phyloP scores from a whole-genome alignment of 2,888 invertebrate genomes.

The Allophyes oxyacanthae region DNA sequence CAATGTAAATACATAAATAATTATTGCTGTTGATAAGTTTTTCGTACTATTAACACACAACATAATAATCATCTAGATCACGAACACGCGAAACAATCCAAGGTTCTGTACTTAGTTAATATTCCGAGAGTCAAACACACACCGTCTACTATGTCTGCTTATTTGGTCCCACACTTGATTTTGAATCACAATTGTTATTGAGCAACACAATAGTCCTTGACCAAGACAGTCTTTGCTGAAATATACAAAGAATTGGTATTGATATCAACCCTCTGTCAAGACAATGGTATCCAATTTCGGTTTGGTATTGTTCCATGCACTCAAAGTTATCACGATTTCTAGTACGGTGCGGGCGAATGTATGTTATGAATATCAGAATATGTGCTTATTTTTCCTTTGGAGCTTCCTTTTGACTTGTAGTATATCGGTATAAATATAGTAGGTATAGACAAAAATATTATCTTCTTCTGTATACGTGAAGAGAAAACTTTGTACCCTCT shows the following conservation, averaged over 20 bases:
- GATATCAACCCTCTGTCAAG: conserved; percentile 48
- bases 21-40: too few species aligned
- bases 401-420: too few species aligned
- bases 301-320: conserved; percentile 38
- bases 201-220: conserved; percentile 55
- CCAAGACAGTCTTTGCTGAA: conserved; percentile 49
- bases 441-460: too few species aligned
- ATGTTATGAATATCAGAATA: conserved; percentile 17
- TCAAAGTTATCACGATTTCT: conserved; percentile 25
- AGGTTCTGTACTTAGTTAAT: conserved; percentile 50
- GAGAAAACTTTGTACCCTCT: too few species aligned
- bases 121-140: conserved; percentile 44
- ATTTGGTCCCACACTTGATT: conserved; percentile 55
- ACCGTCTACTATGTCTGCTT: conserved; percentile 48
- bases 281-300: conserved; percentile 53
- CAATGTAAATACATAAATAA: too few species aligned
- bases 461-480: too few species aligned
- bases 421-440: too few species aligned
- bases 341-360: conserved; percentile 6
- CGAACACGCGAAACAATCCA: conserved; percentile 47
- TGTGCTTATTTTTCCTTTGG: background rate
- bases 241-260: conserved; percentile 54
- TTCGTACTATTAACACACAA: conserved; percentile 37
- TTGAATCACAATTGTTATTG: conserved; percentile 55
- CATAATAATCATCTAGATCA: conserved; percentile 48